Evolutionary conservation across 2,888 invertebrate species (phyloP).

Genomic region (Polia nebulosa): DNA sequence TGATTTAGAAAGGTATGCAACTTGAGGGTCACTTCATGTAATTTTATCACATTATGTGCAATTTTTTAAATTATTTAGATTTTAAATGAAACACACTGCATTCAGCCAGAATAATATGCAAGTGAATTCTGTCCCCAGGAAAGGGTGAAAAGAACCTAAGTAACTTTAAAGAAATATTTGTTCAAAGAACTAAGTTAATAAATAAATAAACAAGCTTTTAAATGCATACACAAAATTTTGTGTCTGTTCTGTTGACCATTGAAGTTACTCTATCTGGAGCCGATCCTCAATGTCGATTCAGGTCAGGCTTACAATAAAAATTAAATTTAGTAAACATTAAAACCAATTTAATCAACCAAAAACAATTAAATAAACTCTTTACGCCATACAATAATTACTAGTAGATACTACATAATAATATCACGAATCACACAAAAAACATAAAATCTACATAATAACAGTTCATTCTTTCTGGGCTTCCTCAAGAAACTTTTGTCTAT

Average conservation of each 20-base stretch:
- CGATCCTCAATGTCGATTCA: too few species aligned
- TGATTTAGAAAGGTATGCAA: too few species aligned
- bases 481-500: slow-evolving; percentile 85
- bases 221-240: too few species aligned
- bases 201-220: too few species aligned
- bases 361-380: not conserved
- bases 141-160: not conserved
- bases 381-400: not conserved
- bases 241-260: too few species aligned
- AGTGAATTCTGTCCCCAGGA: not conserved
- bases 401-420: not conserved
- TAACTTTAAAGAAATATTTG: not conserved
- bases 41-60: not conserved
- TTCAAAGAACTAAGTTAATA: too few species aligned
- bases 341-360: slow-evolving; percentile 13
- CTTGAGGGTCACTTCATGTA: too few species aligned
- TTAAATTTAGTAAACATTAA: not conserved
- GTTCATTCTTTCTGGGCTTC: slow-evolving; percentile 76
- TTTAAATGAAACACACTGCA: too few species aligned
- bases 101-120: not conserved
- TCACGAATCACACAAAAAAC: not conserved
- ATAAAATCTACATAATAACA: not conserved
- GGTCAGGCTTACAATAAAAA: too few species aligned
- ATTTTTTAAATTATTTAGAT: too few species aligned
- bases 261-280: too few species aligned